Evolutionary conservation across 2,888 invertebrate genomes (phyloP), one percentile per base, ranked within the genome.

Genomic region (Macrophya annulata): DNA sequence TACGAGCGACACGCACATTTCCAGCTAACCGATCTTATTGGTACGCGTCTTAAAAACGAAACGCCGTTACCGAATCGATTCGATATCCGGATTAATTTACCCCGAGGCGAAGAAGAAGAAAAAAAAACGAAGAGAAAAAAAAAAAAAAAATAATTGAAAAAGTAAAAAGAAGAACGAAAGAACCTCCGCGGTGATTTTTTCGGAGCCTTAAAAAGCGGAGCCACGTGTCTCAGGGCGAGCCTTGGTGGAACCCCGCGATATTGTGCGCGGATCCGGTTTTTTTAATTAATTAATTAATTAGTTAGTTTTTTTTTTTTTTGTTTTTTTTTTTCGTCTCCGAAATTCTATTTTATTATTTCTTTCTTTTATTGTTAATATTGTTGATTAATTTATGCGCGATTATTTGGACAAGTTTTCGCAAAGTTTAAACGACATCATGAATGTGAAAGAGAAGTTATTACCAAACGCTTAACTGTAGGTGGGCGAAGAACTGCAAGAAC

Each of bases 1-100:
- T 90, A 87, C 89, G 90, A 90, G 88, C 88, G 87, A 89, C 87
- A 85, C 89, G 88, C 90, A 90, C 92, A 90, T 90, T 90, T 88
- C 87, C 85, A 86, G 74, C 86, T 76, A 85, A 85, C 84, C 45
- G 68, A 31, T 83, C 68, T 51, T 37, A 31, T 31, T 51, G 17
- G 83, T 68, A 68, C 81, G 81, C 21, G 21, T 59, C 21, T 81
- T 65, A 15, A 45, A 62, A 81, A 81, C 40, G 65, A 81, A 40
- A 81, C 81, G 17, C 40, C 62, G 62, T 55, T 17, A 62, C 40
- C 62, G 15, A 62, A 81, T 81, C 62, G 81, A 65, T 81, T 43
- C 43, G 62, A 81, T 59, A 81, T 48, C n/a, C 59, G 81, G 81
- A 81, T 62, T 21, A 40, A 81, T 37, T 40, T 12, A 55, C 81